A percentile compares a stretch with the other conserved stretches of the same genome.
Conservation (phyloP, 2,113 vertebrate species). For the Silurus asotus region DNA sequence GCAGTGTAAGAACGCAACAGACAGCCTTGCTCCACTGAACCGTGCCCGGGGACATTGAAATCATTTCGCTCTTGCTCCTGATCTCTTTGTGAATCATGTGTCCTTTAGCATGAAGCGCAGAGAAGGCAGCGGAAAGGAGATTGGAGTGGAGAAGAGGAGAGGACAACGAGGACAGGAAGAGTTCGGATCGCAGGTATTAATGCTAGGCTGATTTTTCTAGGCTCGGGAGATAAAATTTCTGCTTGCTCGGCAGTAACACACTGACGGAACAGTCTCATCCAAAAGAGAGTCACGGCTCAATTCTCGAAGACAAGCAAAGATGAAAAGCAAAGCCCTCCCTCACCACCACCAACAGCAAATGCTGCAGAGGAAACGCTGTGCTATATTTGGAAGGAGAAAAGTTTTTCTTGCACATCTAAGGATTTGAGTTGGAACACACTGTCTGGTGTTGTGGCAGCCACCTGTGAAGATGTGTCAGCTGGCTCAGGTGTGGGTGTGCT, state of each 20-base stretch:
- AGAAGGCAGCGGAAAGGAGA: conserved; percentile 10
- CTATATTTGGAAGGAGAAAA: conserved; percentile 24
- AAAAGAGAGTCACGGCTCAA: conserved; percentile 17
- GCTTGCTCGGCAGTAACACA: conserved; percentile 38
- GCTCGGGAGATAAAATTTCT: conserved; percentile 39
- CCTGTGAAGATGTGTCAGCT: conserved; percentile 41
- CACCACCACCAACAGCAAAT: too few relatives aligned
- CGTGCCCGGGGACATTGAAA: conserved; percentile 33
- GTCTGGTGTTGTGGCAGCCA: conserved; percentile 22
- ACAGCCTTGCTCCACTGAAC: conserved; percentile 22
- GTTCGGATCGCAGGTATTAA: conserved; percentile 37
- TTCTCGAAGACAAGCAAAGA: conserved; percentile 32
- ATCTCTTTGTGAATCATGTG: conserved; percentile 19
- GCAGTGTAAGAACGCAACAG: conserved; percentile 1
- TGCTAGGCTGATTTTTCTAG: conserved; percentile 39
- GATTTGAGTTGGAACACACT: not conserved
- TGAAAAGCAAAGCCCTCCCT: not conserved
- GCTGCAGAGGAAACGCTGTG: not conserved
- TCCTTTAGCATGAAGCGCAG: not conserved
- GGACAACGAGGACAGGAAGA: not conserved
- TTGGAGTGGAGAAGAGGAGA: not conserved
- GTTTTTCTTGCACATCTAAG: conserved; percentile 5
- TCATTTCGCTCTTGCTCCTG: conserved; percentile 26
- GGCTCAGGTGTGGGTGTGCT: conserved; percentile 46
- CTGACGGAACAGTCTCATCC: conserved; percentile 15